phyloP scores from a whole-genome alignment of 1,140 invertebrate species.

The Bombus cullumanus region DNA sequence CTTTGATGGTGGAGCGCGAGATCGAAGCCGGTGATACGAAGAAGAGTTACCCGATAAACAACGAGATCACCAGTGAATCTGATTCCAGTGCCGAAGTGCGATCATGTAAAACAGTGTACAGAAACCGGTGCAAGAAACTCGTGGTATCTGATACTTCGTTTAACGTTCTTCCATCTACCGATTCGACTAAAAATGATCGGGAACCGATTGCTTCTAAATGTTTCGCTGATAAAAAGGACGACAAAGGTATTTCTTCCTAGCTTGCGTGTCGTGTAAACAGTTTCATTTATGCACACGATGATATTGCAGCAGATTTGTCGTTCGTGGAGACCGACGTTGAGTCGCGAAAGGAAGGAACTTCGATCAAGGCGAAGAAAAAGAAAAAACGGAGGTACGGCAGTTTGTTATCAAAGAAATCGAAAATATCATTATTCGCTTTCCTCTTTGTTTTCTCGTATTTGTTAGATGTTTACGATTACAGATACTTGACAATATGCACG shows the following conservation, averaged over 20 bases:
- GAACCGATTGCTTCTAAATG: neutral
- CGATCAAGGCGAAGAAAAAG: constrained; percentile 51
- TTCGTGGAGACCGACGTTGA: constrained; percentile 30
- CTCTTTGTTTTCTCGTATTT: neutral
- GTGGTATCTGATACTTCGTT: constrained; percentile 9
- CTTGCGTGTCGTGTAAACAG: neutral
- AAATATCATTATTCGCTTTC: neutral
- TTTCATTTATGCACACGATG: neutral
- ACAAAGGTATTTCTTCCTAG: constrained; percentile 32
- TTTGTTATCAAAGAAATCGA: too few species aligned
- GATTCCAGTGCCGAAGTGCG: constrained; percentile 25
- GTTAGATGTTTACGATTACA: constrained; percentile 21
- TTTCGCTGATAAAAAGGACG: neutral
- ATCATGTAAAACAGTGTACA: constrained; percentile 29
- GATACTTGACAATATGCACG: constrained; percentile 86
- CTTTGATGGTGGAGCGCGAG: constrained; percentile 24
- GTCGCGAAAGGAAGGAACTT: constrained; percentile 34
- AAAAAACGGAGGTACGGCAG: constrained; percentile 57
- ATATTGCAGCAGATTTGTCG: neutral
- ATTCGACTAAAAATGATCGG: constrained; percentile 23
- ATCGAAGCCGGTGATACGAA: constrained; percentile 4
- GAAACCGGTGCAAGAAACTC: constrained; percentile 27
- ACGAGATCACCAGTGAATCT: constrained; percentile 21
- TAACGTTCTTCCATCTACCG: neutral
- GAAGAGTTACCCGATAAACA: neutral